Percentiles rank a stretch among this genome's conserved stretches.
Evolutionary conservation across 1,140 invertebrate genomes (phyloP).

Genomic region (Aphaenogaster rudis): DNA sequence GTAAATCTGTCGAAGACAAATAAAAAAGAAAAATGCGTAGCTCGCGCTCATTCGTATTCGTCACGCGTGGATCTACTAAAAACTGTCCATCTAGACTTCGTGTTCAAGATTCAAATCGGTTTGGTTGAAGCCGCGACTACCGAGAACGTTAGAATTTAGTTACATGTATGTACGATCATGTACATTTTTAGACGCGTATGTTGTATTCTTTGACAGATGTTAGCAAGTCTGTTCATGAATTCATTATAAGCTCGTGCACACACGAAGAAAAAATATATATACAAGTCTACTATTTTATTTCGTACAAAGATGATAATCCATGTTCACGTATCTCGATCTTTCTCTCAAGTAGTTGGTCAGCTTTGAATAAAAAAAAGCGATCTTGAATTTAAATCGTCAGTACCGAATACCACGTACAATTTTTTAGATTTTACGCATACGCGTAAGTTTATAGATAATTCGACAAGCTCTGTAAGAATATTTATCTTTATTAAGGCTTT

Average conservation of each 20-base stretch:
- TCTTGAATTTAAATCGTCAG: conserved; percentile 13
- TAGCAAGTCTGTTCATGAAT: conserved; percentile 31
- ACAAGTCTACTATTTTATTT: not conserved
- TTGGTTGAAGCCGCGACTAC: conserved; percentile 47
- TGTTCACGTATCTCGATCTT: not conserved
- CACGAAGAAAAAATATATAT: not conserved
- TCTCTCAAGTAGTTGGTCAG: conserved; percentile 8
- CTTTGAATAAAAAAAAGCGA: not conserved
- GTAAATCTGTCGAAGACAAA: conserved; percentile 18
- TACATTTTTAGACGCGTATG: not conserved
- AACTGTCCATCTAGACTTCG: conserved; percentile 45
- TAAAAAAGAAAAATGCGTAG: conserved; percentile 5
- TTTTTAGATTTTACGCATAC: not conserved
- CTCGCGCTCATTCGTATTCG: conserved; percentile 67
- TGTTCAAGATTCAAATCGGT: conserved; percentile 69
- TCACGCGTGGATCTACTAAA: not conserved
- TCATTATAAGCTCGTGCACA: not conserved
- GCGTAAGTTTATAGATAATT: not conserved
- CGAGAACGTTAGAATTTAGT: conserved; percentile 76
- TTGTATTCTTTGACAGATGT: not conserved
- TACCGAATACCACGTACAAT: not conserved
- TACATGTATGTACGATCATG: conserved; percentile 39
- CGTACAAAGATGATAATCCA: conserved; percentile 6
- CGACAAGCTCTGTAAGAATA: not conserved
- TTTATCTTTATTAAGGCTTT: not conserved